Conservation (phyloP, 2,797 vertebrate species). For the Cephalopachus bancanus region DNA sequence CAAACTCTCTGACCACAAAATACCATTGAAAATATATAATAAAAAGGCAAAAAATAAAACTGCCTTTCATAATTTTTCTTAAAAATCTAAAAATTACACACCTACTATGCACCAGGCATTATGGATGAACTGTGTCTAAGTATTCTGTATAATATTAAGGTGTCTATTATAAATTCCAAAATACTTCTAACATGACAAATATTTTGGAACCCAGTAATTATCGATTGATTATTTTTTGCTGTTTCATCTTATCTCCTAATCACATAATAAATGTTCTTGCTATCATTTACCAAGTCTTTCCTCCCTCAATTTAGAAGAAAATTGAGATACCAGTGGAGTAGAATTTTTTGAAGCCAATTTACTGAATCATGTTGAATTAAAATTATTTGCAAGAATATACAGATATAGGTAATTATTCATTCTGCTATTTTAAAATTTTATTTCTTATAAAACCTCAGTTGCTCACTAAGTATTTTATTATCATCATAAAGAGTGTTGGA, state of each 20-base stretch:
- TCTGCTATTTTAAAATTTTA: background rate
- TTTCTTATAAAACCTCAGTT: background rate
- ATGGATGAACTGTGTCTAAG: background rate
- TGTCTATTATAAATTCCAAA: background rate
- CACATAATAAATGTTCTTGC: background rate
- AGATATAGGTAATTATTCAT: background rate
- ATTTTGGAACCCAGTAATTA: background rate
- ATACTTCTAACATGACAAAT: background rate
- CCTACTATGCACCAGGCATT: background rate
- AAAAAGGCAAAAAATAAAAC: background rate
- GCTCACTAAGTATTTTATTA: background rate
- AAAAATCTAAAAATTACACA: background rate
- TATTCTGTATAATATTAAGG: background rate
- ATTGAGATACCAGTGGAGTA: background rate
- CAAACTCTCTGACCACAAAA: background rate
- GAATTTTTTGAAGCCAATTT: background rate
- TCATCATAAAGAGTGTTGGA: background rate
- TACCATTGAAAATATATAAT: background rate
- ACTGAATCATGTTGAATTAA: background rate
- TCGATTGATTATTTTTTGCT: background rate
- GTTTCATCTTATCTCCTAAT: background rate
- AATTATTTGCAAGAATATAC: background rate
- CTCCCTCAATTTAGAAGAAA: background rate
- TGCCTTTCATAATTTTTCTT: background rate
- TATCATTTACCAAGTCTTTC: background rate